Evolutionary conservation across 2,113 vertebrate genomes (phyloP).

Genomic region (Oreochromis aureus): DNA sequence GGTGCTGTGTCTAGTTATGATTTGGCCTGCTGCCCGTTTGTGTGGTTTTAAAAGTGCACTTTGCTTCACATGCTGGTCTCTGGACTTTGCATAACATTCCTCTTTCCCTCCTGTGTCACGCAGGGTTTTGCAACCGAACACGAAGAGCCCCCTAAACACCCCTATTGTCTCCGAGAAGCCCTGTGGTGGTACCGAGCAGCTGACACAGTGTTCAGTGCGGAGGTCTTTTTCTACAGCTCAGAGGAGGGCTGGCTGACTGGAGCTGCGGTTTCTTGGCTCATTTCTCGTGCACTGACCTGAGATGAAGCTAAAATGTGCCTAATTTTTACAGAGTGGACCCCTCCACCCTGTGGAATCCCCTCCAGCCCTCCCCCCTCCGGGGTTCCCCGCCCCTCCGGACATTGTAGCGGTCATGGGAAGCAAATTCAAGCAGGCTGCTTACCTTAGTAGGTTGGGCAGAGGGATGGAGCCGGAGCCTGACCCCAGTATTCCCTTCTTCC

Average conservation of each 20-base stretch:
- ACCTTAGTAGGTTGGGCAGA: slow-evolving; percentile 92
- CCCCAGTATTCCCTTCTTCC: slow-evolving; percentile 92
- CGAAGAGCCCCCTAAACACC: neutral
- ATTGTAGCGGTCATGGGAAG: neutral
- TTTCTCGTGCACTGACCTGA: neutral
- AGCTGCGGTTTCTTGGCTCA: neutral
- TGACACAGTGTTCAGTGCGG: neutral
- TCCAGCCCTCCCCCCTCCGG: neutral
- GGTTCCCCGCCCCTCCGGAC: neutral
- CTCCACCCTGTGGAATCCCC: slow-evolving; percentile 15
- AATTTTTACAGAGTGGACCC: slow-evolving; percentile 19
- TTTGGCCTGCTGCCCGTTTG: neutral
- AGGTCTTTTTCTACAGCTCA: neutral
- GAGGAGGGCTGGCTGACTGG: neutral
- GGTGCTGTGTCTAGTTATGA: neutral
- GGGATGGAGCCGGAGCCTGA: slow-evolving; percentile 89
- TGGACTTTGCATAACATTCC: neutral
- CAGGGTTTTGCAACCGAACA: neutral
- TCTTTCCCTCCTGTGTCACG: neutral
- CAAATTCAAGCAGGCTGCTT: slow-evolving; percentile 48
- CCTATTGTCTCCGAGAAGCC: neutral
- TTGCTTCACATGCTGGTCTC: neutral
- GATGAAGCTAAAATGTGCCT: neutral
- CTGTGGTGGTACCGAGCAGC: neutral
- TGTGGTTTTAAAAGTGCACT: neutral